Evolutionary conservation across 2,113 vertebrate genomes (phyloP).

Genomic region (Ophiodon elongatus): DNA sequence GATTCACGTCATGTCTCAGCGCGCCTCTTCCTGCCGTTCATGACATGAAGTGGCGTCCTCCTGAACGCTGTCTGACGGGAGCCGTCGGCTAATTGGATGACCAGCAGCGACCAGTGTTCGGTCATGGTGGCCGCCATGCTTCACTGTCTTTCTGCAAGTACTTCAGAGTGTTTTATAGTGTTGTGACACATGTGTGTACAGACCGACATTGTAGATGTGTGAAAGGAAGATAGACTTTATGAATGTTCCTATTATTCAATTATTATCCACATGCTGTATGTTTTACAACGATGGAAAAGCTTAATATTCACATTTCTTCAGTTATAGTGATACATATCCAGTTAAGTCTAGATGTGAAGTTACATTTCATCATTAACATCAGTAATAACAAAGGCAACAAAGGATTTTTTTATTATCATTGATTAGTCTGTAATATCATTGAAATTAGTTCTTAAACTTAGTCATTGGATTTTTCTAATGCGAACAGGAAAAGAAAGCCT

Average conservation of each 20-base stretch:
- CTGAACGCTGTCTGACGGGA: conserved; percentile 43
- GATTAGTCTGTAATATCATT: no score
- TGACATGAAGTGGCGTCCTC: conserved; percentile 23
- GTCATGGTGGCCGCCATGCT: conserved; percentile 1
- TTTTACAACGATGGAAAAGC: background rate
- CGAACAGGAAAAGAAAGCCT: no score
- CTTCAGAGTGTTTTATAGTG: background rate
- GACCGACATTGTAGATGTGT: background rate
- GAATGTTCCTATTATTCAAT: background rate
- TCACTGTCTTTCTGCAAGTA: background rate
- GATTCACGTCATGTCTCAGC: conserved; percentile 33
- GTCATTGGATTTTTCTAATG: no score
- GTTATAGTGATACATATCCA: no score
- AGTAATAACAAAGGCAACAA: no score
- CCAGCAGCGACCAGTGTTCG: conserved; percentile 11
- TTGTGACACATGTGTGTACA: background rate
- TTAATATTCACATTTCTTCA: background rate
- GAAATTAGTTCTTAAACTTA: no score
- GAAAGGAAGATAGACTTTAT: background rate
- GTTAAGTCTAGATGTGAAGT: no score
- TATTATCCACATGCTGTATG: background rate
- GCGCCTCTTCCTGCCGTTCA: conserved; percentile 4
- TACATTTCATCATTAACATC: no score
- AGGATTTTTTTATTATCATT: no score
- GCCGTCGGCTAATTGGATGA: conserved; percentile 29